phyloP scores from a whole-genome alignment of 2,113 vertebrate species.

The Amphiprion ocellaris region DNA sequence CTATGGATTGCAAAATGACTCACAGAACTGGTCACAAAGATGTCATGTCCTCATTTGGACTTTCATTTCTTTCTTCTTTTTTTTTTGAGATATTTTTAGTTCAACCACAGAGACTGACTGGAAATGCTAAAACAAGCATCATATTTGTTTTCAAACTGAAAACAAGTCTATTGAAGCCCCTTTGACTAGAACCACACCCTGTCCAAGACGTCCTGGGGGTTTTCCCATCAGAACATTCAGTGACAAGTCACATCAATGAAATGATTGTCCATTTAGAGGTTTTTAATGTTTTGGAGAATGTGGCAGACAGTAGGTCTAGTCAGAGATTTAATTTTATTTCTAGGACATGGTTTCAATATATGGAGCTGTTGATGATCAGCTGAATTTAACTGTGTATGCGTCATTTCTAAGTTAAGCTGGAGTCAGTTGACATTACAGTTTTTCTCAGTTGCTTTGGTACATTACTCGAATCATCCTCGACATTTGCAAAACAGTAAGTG shows the following conservation, averaged over 20 bases:
- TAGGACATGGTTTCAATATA: neutral
- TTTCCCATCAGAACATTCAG: slow-evolving; percentile 70
- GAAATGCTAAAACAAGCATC: slow-evolving; percentile 7
- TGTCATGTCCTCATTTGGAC: neutral
- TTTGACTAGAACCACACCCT: slow-evolving; percentile 65
- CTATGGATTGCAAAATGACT: neutral
- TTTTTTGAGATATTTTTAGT: neutral
- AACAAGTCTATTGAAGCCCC: slow-evolving; percentile 55
- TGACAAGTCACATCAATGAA: slow-evolving; percentile 74
- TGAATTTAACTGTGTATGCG: neutral
- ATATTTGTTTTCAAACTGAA: slow-evolving; percentile 45
- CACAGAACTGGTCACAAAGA: neutral
- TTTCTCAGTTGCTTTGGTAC: no score
- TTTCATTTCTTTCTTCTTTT: neutral
- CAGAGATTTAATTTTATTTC: slow-evolving; percentile 60
- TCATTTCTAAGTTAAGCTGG: neutral
- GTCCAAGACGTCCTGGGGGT: slow-evolving; percentile 50
- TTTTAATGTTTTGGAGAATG: slow-evolving; percentile 72
- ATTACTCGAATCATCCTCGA: no score
- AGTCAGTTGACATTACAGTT: neutral
- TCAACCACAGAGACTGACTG: neutral
- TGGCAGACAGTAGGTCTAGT: slow-evolving; percentile 61
- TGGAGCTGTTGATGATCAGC: neutral
- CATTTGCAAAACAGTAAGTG: no score
- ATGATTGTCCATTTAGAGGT: slow-evolving; percentile 75